phyloP scores from a whole-genome alignment of 2,113 vertebrate species.

The Vicugna pacos region DNA sequence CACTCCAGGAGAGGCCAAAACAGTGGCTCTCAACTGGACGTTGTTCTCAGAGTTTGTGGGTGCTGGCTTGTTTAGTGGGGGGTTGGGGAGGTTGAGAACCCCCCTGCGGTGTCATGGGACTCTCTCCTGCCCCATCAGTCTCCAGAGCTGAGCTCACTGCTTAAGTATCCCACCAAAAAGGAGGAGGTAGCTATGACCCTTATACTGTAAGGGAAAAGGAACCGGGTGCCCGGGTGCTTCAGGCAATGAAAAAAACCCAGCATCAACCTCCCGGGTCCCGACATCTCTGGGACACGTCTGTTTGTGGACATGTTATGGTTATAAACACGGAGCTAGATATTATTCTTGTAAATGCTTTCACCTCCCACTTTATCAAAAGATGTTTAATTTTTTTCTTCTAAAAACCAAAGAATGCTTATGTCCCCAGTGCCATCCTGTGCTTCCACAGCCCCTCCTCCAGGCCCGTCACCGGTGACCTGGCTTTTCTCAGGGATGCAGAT shows the following conservation, averaged over 20 bases:
- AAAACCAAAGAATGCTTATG: background rate
- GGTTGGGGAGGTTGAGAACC: background rate
- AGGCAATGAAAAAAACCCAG: accelerated
- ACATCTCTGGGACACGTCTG: background rate
- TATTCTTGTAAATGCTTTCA: background rate
- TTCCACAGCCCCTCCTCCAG: background rate
- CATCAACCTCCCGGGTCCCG: background rate
- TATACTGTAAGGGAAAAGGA: too few species aligned
- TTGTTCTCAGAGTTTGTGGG: background rate
- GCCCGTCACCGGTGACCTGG: background rate
- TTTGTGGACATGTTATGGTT: accelerated
- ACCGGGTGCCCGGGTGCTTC: accelerated
- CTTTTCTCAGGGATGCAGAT: background rate
- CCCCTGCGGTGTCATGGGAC: accelerated
- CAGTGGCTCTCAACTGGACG: accelerated
- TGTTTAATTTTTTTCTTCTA: background rate
- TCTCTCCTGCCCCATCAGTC: background rate
- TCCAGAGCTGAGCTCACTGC: background rate
- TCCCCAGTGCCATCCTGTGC: background rate
- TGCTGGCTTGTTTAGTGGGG: background rate
- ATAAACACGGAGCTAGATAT: background rate
- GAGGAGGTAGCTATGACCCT: too few species aligned
- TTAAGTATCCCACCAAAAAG: background rate
- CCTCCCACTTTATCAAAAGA: background rate
- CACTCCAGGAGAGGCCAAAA: background rate